phyloP scores from a whole-genome alignment of 2,797 vertebrate species.

The Anolis apletophallus region DNA sequence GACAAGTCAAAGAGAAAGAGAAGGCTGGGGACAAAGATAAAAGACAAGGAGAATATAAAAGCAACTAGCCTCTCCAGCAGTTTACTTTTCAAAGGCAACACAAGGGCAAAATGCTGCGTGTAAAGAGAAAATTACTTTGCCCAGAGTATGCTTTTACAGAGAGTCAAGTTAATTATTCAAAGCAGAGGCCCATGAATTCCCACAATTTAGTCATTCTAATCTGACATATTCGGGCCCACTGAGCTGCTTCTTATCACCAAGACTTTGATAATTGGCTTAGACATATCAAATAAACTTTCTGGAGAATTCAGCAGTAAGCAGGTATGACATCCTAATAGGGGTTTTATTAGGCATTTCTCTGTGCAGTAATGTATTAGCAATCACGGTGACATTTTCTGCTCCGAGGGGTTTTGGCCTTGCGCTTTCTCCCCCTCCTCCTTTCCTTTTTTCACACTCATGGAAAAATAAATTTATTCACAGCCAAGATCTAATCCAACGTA shows the following conservation, averaged over 20 bases:
- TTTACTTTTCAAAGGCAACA: conserved; percentile 85
- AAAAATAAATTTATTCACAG: conserved; percentile 84
- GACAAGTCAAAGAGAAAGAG: neutral
- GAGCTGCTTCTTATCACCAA: conserved; percentile 88
- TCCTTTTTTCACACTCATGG: conserved; percentile 63
- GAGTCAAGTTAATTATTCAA: conserved; percentile 87
- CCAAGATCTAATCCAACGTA: conserved; percentile 82
- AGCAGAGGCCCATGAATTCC: conserved; percentile 82
- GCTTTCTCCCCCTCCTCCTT: conserved; percentile 33
- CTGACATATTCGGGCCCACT: conserved; percentile 82
- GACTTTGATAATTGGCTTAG: conserved; percentile 90
- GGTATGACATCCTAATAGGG: conserved; percentile 91
- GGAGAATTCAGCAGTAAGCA: conserved; percentile 88
- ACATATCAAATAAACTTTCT: conserved; percentile 89
- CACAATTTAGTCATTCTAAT: conserved; percentile 83
- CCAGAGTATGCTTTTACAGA: conserved; percentile 78
- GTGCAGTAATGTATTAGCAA: conserved; percentile 86
- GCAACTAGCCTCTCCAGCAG: conserved; percentile 66
- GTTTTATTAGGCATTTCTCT: conserved; percentile 88
- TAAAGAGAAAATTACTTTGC: conserved; percentile 81
- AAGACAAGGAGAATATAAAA: conserved; percentile 55
- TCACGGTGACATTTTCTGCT: conserved; percentile 89
- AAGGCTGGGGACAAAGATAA: conserved; percentile 40
- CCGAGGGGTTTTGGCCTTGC: conserved; percentile 81
- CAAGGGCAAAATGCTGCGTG: conserved; percentile 84